Evolutionary conservation across 2,113 vertebrate genomes (phyloP).

Genomic region (Rhinogobius similis): DNA sequence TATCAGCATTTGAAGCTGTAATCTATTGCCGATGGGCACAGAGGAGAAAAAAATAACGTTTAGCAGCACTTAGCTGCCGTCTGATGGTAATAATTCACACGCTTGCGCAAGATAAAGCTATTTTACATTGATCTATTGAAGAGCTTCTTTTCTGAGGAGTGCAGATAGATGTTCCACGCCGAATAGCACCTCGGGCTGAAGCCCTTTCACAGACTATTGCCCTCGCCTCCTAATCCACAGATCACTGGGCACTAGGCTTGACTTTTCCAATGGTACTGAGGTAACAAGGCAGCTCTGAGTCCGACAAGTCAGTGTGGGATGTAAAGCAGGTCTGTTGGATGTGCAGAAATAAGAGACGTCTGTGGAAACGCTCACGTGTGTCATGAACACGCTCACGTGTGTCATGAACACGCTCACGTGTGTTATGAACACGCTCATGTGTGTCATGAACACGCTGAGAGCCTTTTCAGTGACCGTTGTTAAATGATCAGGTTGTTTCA

Average conservation of each 20-base stretch:
- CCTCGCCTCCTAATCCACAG: background rate
- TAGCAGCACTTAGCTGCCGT: background rate
- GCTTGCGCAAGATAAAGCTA: background rate
- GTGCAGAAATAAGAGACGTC: background rate
- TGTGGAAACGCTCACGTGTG: background rate
- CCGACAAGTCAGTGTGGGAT: background rate
- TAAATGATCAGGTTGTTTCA: too few species aligned
- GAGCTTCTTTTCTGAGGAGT: background rate
- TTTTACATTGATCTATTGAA: background rate
- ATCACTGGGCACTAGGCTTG: slow-evolving; percentile 1
- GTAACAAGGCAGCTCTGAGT: slow-evolving; percentile 1
- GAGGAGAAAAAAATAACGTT: background rate
- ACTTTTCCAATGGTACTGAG: background rate
- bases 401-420: background rate
- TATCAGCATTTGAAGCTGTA: slow-evolving; percentile 10
- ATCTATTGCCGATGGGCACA: background rate
- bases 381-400: background rate
- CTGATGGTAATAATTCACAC: background rate
- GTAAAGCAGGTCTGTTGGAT: background rate
- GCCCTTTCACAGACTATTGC: background rate
- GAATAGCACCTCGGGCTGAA: background rate
- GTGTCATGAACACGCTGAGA: background rate
- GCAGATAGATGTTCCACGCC: background rate
- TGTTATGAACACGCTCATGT: background rate
- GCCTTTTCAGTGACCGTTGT: too few species aligned